Evolutionary conservation across 2,113 vertebrate genomes (phyloP), one percentile per base, ranked within the genome.

Genomic region (Manacus vitellinus): DNA sequence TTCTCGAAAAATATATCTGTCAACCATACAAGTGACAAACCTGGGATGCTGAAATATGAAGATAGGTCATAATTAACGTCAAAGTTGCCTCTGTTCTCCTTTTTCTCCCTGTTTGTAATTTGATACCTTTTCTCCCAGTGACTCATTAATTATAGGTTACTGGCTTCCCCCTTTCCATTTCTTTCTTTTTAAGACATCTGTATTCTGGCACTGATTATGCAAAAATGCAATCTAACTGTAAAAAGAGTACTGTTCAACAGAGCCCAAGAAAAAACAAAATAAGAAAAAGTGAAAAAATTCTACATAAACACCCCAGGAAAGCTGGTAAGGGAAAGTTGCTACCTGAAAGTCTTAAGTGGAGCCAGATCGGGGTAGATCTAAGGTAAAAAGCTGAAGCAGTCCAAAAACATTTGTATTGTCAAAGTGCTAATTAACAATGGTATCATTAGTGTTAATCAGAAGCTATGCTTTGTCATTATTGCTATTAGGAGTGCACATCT

Each of bases 221-320:
- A 51, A 73, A 91, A 55, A 78, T 41, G 1, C 1, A 7, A 46
- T 22, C 11, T 43, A 51, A 28, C 7, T n/a, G 5, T 59, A 61
- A 7, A 94, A 30, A 68, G 2, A 37, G 3, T 16, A 52, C 2
- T 12, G 18, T n/a, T 59, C n/a, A 85, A 56, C 8, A 63, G 16
- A 56, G 0, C 2, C 8, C 24, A 35, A 41, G 12, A 13, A 67
- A 67, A 85, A 74, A 27, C 1, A 52, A 70, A 78, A n/a, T 7
- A 72, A 58, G 2, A 17, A 11, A 51, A 72, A 5, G 21, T 8
- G 9, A 3, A 0, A 19, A 83, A 74, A n/a, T 2, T 2, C 4
- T n/a, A 4, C 12, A 25, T 31, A 76, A 65, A 87, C 71, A 21
- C 16, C 52, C 19, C 5, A 23, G 7, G 39, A 20, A 72, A 74